phyloP scores from a whole-genome alignment of 2,888 invertebrate genomes.

The Aproaerema taeniolella region DNA sequence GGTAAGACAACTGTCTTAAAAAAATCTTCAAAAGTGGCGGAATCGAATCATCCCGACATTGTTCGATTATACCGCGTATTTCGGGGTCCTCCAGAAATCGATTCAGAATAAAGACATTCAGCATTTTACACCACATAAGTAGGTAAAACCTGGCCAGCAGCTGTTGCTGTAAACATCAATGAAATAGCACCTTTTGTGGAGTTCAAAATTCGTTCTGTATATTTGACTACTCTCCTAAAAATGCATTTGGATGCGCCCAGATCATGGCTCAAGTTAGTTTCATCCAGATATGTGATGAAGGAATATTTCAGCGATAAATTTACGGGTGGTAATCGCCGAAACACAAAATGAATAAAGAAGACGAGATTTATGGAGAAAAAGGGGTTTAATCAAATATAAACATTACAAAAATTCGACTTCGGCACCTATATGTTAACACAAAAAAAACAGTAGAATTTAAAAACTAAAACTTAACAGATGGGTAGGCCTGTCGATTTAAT shows the following conservation, averaged over 20 bases:
- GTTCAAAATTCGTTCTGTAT: conserved; percentile 10
- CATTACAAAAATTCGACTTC: too few relatives aligned
- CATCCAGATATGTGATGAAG: conserved; percentile 19
- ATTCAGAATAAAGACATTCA: conserved; percentile 38
- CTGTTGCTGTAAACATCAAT: conserved; percentile 44
- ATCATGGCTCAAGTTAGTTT: conserved; percentile 22
- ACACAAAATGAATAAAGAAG: too few relatives aligned
- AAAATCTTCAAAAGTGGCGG: conserved; percentile 34
- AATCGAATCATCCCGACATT: conserved; percentile 41
- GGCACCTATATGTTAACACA: too few relatives aligned
- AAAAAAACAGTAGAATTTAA: too few relatives aligned
- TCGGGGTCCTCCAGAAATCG: conserved; percentile 41
- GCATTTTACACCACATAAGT: conserved; percentile 52
- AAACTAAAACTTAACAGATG: too few relatives aligned
- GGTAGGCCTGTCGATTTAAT: too few relatives aligned
- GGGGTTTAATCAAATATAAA: too few relatives aligned
- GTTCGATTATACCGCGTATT: conserved; percentile 40
- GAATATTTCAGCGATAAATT: too few relatives aligned
- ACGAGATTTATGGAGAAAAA: too few relatives aligned
- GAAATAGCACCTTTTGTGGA: conserved; percentile 33
- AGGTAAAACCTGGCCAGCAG: conserved; percentile 38
- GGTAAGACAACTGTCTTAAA: conserved; percentile 24
- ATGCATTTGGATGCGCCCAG: conserved; percentile 20
- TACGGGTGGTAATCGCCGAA: too few relatives aligned
- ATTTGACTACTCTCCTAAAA: conserved; percentile 18